Conservation (phyloP, 1,140 invertebrate species). For the Bombus affinis region DNA sequence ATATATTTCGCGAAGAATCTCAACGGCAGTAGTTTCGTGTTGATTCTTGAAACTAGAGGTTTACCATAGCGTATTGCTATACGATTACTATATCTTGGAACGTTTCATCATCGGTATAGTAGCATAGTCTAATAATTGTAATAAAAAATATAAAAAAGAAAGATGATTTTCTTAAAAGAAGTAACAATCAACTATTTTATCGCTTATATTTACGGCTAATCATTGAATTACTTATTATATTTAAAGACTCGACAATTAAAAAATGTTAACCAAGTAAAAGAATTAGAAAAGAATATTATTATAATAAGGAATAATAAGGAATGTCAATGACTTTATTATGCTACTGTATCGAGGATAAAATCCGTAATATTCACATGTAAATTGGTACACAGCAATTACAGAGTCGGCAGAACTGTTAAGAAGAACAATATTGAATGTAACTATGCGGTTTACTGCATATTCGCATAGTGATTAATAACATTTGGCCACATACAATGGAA, state of each 20-base stretch:
- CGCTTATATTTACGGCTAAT: not conserved
- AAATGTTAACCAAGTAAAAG: not conserved
- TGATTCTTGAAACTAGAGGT: conserved; percentile 18
- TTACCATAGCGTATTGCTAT: conserved; percentile 10
- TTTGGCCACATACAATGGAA: conserved; percentile 35
- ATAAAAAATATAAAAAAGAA: not conserved
- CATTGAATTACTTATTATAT: not conserved
- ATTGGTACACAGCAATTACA: conserved; percentile 21
- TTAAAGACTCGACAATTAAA: not conserved
- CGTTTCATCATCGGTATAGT: conserved; percentile 7
- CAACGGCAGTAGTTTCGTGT: conserved; percentile 43
- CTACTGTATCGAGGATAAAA: conserved; percentile 8
- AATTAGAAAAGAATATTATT: not conserved
- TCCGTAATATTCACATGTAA: conserved; percentile 9
- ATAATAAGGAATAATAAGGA: not conserved
- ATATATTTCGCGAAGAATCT: conserved; percentile 33
- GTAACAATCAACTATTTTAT: not conserved
- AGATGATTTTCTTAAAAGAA: not conserved
- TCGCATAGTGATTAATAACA: conserved; percentile 6
- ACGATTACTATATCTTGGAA: not conserved
- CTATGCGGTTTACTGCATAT: not conserved
- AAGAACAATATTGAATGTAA: not conserved
- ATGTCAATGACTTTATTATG: not conserved
- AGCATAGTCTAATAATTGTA: not conserved
- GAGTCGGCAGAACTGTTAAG: conserved; percentile 1